Evolutionary conservation across 2,797 vertebrate genomes (phyloP), one percentile per base, ranked within the genome.

Genomic region (Netta rufina): DNA sequence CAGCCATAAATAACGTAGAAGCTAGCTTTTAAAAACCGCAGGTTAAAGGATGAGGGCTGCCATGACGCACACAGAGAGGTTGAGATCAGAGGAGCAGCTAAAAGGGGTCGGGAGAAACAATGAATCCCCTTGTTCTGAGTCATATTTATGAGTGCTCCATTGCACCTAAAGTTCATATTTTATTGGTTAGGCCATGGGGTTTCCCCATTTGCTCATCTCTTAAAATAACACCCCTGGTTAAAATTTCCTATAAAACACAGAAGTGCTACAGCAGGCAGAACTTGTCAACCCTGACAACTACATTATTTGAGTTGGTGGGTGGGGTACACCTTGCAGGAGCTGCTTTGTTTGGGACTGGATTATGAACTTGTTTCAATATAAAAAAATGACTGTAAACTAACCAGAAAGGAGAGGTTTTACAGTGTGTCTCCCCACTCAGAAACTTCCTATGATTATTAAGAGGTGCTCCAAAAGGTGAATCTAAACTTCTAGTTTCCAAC

Each of bases 201-300:
- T 98, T 97, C 97, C 98, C 97, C 95, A 95, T 98, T 98, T 98
- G 97, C 97, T 98, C 98, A 97, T 98, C 98, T 97, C 97, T 98
- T 98, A 97, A 98, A 98, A 97, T 98, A 97, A 98, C 98, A 98
- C 94, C 91, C 92, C 60, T 94, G 96, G 96, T 97, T 96, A 95
- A 97, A 97, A 96, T 96, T 96, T 91, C 93, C 96, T 96, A 96
- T 97, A 97, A 97, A 97, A 94, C 75, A 94, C 72, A 94, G 85
- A 74, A 95, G 91, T 95, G 64, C 72, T 96, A 61, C 76, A 96
- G 80, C 93, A 94, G 89, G 92, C 95, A 96, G 89, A 92, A 93
- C 86, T 64, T 96, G 96, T 97, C 93, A 95, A 62, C 70, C 81
- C 56, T 97, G 97, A 97, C 96, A 97, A 96, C 96, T 71, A 79